These are phyloP conservation scores for Sminthurinus aureus DNA, from an alignment of 2,888 invertebrate species.

Conservation along the genomic window DNA sequence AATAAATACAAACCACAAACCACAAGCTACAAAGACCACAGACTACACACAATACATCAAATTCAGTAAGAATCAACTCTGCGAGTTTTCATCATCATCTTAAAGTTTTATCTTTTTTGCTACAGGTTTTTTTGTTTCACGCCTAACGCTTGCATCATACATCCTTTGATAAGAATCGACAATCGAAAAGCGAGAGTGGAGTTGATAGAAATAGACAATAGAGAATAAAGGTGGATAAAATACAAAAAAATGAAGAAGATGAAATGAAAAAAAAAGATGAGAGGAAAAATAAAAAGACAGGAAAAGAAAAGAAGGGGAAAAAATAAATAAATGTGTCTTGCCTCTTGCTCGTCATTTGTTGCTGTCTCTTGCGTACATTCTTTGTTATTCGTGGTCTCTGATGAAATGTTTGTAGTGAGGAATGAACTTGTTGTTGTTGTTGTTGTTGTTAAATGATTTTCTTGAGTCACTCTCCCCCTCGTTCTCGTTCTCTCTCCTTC, in stretches of 20 bases:
- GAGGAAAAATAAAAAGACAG: not conserved
- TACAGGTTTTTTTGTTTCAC: not conserved
- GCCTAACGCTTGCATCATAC: not conserved
- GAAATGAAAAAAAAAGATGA: not conserved
- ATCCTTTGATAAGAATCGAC: not conserved
- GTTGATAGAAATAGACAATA: slow-evolving; percentile 4
- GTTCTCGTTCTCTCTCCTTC: slow-evolving; percentile 62
- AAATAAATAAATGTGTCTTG: not conserved
- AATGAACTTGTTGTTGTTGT: not conserved
- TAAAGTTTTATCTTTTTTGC: no score
- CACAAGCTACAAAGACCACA: not conserved
- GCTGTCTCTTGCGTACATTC: no score
- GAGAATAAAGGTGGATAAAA: not conserved
- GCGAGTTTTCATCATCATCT: no score
- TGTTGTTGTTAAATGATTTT: not conserved
- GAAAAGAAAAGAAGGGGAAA: not conserved
- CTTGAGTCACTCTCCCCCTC: not conserved
- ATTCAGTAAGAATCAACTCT: no score
- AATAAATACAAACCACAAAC: not conserved
- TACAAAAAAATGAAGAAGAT: not conserved
- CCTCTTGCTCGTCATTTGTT: not conserved
- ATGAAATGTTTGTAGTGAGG: not conserved
- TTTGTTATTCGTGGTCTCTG: not conserved
- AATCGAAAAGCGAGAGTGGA: not conserved
- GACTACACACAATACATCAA: not conserved